These are phyloP conservation scores for Caranx ignobilis DNA, from an alignment of 2,113 vertebrate species.

Conservation along the genomic window DNA sequence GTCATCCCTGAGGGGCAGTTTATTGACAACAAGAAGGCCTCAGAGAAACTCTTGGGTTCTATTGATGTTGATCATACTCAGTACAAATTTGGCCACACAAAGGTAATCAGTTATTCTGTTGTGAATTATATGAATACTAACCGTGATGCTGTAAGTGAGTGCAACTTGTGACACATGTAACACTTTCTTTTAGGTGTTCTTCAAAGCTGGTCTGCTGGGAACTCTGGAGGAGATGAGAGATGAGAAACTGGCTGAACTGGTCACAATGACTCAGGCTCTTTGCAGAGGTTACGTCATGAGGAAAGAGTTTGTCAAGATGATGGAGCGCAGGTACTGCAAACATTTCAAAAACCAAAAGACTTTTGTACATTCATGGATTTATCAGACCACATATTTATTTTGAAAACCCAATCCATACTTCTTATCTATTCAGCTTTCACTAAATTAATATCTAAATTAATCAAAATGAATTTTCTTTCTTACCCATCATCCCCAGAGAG, in stretches of 20 bases:
- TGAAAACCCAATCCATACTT: not conserved
- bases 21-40: conserved; percentile 91
- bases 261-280: conserved; percentile 84
- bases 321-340: conserved; percentile 70
- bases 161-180: not conserved
- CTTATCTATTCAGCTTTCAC: not conserved
- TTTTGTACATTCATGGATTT: not conserved
- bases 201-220: conserved; percentile 94
- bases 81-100: conserved; percentile 93
- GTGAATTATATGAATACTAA: not conserved
- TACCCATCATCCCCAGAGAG: conserved; percentile 74
- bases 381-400: not conserved
- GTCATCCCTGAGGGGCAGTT: conserved; percentile 90
- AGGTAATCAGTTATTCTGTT: conserved; percentile 77
- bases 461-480: not conserved
- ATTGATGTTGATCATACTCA: conserved; percentile 90
- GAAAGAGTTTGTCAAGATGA: conserved; percentile 84
- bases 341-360: not conserved
- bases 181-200: conserved; percentile 87
- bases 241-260: conserved; percentile 88
- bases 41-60: conserved; percentile 90
- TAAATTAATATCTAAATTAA: not conserved
- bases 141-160: not conserved
- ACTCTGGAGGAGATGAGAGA: conserved; percentile 96
- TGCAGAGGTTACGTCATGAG: conserved; percentile 83